Evolutionary conservation across 2,888 invertebrate species (phyloP), one percentile per base, ranked within the genome.

Genomic region (Noctua janthina): DNA sequence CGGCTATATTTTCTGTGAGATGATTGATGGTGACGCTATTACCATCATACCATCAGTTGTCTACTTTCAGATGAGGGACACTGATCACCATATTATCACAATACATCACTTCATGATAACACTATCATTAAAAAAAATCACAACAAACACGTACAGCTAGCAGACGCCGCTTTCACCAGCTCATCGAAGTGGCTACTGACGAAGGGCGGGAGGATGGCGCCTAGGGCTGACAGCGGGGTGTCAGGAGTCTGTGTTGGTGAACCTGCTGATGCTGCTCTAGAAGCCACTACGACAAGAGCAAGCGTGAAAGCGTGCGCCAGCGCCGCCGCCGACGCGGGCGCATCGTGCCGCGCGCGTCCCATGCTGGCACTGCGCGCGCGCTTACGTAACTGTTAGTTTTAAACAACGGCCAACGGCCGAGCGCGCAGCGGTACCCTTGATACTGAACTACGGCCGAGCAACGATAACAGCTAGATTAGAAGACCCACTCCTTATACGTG

Each of bases 141-240:
- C 76, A 59, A 75, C 35, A 85, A 70, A 78, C 81, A 93, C 94
- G 68, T 93, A 94, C 94, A 94, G 72, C 93, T 92, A 10, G 90
- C 90, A 4, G 93, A 91, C 2, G 94, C 94, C 5, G 92, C 92
- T 78, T 91, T 92, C 84, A 94, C 89, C 49, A 94, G 90, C 72
- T 93, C 92, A 39, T 93, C 92, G 74, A 93, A 91, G 87, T 92
- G 92, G 39, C 90, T 86, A 11, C 89, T 82, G 75, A 94, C 82
- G 81, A 91, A 90, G 35, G 92, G 90, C 10, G 93, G 93, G 82
- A 93, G 87, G 70, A 92, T 85, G 11, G 90, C 88, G 46, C 91
- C 91, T 62, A 93, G 78, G 8, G 89, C 87, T 10, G 88, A 84
- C 70, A 92, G 91, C 56, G 91, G 84, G 86, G 46, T n/a, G 46